These are phyloP conservation scores for Cremastinae sp. DNA, from an alignment of 2,888 invertebrate genomes.

Conservation along the genomic window DNA sequence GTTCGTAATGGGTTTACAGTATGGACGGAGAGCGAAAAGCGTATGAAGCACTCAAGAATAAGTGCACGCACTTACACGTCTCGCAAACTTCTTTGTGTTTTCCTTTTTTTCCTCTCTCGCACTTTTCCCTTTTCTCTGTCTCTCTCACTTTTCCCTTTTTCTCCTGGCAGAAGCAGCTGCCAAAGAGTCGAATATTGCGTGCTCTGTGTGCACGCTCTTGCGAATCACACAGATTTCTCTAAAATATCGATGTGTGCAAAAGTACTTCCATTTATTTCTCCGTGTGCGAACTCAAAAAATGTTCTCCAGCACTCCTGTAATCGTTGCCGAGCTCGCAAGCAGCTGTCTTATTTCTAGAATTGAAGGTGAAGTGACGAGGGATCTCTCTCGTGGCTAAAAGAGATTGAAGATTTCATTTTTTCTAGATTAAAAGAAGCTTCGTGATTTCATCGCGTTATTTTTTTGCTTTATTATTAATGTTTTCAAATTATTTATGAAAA, in stretches of 20 bases:
- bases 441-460: background rate
- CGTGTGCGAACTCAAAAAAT: background rate
- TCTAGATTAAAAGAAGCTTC: background rate
- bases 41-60: constrained; percentile 58
- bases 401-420: constrained; percentile 1
- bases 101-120: background rate
- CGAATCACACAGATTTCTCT: constrained; percentile 10
- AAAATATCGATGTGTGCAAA: constrained; percentile 5
- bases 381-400: constrained; percentile 11
- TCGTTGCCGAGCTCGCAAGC: constrained; percentile 29
- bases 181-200: constrained; percentile 40
- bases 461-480: no score
- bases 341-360: constrained; percentile 42
- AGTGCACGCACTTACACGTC: constrained; percentile 58
- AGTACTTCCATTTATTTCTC: constrained; percentile 20
- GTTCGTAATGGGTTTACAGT: constrained; percentile 34
- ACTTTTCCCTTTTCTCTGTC: no score
- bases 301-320: constrained; percentile 20
- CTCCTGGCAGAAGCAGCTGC: constrained; percentile 51
- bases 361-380: constrained; percentile 40
- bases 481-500: no score
- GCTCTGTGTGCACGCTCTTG: constrained; percentile 29
- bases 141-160: background rate
- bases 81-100: constrained; percentile 12
- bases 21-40: constrained; percentile 48